A percentile compares a stretch with the other conserved stretches of the same genome.
These are phyloP conservation scores for Ahaetulla prasina DNA, from an alignment of 2,113 vertebrate species.

Conservation along the genomic window DNA sequence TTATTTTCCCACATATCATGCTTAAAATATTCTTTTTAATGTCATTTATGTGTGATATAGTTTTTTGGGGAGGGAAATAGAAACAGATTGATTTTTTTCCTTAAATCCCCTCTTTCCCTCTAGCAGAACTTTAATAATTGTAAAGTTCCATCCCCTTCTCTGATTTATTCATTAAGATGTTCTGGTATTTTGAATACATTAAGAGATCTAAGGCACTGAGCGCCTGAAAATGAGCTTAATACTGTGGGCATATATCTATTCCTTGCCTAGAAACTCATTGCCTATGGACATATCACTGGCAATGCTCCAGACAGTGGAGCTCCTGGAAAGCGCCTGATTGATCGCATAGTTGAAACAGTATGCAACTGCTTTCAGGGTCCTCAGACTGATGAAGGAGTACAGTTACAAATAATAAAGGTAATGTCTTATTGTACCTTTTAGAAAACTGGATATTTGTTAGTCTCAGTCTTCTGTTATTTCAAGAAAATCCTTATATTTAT, in stretches of 20 bases:
- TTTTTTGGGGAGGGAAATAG: neutral
- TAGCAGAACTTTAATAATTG: neutral
- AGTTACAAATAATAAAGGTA: constrained; percentile 98
- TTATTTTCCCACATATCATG: neutral
- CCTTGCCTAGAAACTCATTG: constrained; percentile 86
- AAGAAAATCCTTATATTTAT: neutral
- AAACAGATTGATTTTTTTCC: neutral
- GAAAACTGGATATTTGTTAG: neutral
- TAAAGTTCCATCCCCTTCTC: neutral
- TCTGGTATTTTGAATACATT: neutral
- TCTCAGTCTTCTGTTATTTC: neutral
- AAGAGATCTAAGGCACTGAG: neutral
- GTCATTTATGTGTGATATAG: neutral
- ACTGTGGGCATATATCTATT: neutral
- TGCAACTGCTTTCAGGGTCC: constrained; percentile 96
- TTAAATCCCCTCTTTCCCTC: neutral
- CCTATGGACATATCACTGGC: constrained; percentile 95
- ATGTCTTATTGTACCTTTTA: constrained; percentile 8
- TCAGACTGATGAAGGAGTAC: constrained; percentile 95
- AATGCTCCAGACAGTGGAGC: constrained; percentile 87
- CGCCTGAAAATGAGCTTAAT: neutral
- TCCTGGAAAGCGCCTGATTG: constrained; percentile 89
- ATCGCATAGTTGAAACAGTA: constrained; percentile 92
- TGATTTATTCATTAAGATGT: neutral
- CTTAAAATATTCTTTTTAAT: neutral